Evolutionary conservation across 64 coral and sea anemone genomes (phyloP), one percentile per base, ranked within the genome.

Genomic region (Catalaphyllia jardinei): DNA sequence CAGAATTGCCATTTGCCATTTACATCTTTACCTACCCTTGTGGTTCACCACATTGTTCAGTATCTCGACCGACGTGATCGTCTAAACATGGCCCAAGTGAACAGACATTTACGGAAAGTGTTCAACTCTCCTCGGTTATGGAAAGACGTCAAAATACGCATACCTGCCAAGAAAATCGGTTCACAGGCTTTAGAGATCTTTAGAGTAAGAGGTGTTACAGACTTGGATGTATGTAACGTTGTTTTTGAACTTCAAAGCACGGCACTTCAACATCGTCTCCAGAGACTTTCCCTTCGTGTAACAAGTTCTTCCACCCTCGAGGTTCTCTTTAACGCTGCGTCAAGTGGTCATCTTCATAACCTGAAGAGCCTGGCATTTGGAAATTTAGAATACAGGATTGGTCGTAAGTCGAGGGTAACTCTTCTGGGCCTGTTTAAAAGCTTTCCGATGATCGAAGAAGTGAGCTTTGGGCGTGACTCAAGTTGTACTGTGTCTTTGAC

Each of bases 71-170:
- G 74, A n/a, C 78, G 59, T 17, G 83, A 92, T 46, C 65, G 65
- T 6, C 74, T 46, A 50, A 77, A 71, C 30, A 79, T 92, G 27
- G 51, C 71, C 0, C 86, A 51, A 80, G 57, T 86, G 5, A 49
- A 55, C 29, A 76, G 69, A 59, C 54, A 79, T 60, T 92, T 87
- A 78, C 83, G 90, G 52, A 38, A 71, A 78, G 24, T 87, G 14
- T 92, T 92, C 49, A 86, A 86, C 35, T 86, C 75, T 51, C 83
- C 90, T 49, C 84, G 29, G 0, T 39, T 87, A 0, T 92, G 83
- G 90, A 83, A 60, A 31, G 71, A 86, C 25, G 59, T 69, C 46
- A 87, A 63, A 20, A 57, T 92, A 35, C 65, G 65, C 11, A 20
- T 69, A 27, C 65, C 9, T 12, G 65, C 6, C n/a, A 31, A 15